Conservation (phyloP, 1,140 invertebrate genomes). For the Philotrypesis tridentata region DNA sequence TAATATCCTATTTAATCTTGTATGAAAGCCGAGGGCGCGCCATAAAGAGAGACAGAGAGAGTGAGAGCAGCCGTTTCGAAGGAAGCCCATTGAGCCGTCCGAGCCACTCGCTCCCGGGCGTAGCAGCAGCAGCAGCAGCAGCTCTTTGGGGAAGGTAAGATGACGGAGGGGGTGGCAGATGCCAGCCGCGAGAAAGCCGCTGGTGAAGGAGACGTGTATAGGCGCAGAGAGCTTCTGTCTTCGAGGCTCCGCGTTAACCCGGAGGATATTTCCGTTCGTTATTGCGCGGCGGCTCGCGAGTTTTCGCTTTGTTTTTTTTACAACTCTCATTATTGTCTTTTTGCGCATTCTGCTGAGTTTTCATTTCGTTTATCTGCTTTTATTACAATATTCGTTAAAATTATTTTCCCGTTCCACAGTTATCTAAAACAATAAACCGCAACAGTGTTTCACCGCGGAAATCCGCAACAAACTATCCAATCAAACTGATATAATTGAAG, state of each 20-base stretch:
- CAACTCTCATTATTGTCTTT: neutral
- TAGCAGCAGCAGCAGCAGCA: slow-evolving; percentile 41
- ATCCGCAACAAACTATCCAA: neutral
- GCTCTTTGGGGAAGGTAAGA: neutral
- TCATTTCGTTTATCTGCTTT: no score
- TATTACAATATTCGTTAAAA: no score
- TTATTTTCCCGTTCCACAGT: no score
- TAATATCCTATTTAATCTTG: slow-evolving; percentile 69
- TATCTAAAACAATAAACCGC: no score
- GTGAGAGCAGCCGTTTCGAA: slow-evolving; percentile 50
- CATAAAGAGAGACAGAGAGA: slow-evolving; percentile 54
- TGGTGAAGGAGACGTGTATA: neutral
- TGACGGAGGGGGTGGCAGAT: slow-evolving; percentile 54
- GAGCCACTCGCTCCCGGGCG: slow-evolving; percentile 56
- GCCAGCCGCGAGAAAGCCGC: slow-evolving; percentile 52
- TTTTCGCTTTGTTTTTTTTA: neutral
- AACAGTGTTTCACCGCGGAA: no score
- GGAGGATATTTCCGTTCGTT: slow-evolving; percentile 54
- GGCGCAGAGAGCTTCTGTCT: neutral
- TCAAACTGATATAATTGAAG: neutral
- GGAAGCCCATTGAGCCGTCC: slow-evolving; percentile 60
- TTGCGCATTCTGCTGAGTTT: neutral
- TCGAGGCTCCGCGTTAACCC: neutral
- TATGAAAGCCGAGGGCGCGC: slow-evolving; percentile 61
- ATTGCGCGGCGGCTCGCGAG: neutral